These are phyloP conservation scores for Urocolius indicus DNA, from an alignment of 2,113 vertebrate genomes.

Conservation along the genomic window DNA sequence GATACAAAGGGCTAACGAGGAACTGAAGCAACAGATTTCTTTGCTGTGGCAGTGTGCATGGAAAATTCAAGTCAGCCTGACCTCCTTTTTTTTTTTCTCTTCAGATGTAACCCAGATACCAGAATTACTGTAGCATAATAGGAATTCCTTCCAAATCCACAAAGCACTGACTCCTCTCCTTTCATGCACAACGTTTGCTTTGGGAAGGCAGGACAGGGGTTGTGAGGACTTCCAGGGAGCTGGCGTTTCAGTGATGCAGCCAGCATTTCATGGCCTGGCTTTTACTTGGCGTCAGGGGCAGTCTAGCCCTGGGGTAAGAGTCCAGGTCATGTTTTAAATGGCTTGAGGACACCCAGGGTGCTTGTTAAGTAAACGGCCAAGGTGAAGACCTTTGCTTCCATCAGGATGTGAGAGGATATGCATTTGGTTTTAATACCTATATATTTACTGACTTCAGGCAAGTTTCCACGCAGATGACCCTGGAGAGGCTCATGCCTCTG, in stretches of 20 bases:
- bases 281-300: not conserved
- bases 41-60: constrained; percentile 58
- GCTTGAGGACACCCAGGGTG: not conserved
- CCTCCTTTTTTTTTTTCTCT: constrained; percentile 65
- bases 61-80: constrained; percentile 74
- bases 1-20: constrained; percentile 44
- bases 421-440: constrained; percentile 3
- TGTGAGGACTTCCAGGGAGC: constrained; percentile 8
- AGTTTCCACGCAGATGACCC: not conserved
- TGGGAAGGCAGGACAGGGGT: constrained; percentile 32
- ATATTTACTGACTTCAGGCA: not conserved
- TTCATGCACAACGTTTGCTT: not conserved
- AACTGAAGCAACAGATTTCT: constrained; percentile 70
- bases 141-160: constrained; percentile 76
- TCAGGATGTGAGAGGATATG: not conserved
- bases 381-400: not conserved
- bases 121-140: constrained; percentile 75
- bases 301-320: not conserved
- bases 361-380: not conserved
- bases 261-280: not conserved
- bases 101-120: constrained; percentile 73
- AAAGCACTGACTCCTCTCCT: constrained; percentile 33
- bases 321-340: constrained; percentile 51
- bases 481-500: not conserved
- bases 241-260: not conserved